Evolutionary conservation across 1,140 invertebrate genomes (phyloP).

Genomic region (Lepidotrigona ventralis): DNA sequence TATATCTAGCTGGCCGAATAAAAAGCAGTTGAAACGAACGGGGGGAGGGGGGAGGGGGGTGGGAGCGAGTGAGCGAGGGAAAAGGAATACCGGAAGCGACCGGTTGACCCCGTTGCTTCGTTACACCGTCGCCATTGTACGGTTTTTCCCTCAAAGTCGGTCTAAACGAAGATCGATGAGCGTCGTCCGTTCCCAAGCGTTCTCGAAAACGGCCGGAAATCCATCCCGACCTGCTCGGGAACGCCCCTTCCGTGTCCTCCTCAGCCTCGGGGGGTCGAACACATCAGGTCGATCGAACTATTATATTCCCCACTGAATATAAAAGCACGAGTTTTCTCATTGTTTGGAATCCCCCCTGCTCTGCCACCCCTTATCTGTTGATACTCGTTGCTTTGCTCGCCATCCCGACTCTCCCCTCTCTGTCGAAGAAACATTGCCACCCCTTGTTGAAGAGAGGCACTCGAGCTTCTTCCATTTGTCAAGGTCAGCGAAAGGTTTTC

Average conservation of each 20-base stretch:
- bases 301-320: background rate
- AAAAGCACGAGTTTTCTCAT: conserved; percentile 28
- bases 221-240: conserved; percentile 13
- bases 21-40: background rate
- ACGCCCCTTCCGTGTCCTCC: conserved; percentile 30
- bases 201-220: conserved; percentile 16
- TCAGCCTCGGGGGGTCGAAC: background rate
- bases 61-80: too few relatives aligned
- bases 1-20: background rate
- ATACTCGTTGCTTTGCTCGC: background rate
- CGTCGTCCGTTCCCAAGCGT: conserved; percentile 2
- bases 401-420: background rate
- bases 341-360: background rate
- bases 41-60: background rate
- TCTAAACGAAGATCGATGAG: conserved; percentile 37
- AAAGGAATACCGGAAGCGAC: background rate
- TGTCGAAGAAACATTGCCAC: too few relatives aligned
- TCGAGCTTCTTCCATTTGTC: too few relatives aligned
- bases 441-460: too few relatives aligned
- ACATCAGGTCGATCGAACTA: conserved; percentile 1
- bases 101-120: conserved; percentile 9
- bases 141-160: conserved; percentile 1
- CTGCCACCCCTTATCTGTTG: too few relatives aligned
- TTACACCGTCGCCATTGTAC: conserved; percentile 3
- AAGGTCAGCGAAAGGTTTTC: background rate